Base-by-base conservation (phyloP, 2,797 vertebrate genomes). In the Cygnus olor region DNA sequence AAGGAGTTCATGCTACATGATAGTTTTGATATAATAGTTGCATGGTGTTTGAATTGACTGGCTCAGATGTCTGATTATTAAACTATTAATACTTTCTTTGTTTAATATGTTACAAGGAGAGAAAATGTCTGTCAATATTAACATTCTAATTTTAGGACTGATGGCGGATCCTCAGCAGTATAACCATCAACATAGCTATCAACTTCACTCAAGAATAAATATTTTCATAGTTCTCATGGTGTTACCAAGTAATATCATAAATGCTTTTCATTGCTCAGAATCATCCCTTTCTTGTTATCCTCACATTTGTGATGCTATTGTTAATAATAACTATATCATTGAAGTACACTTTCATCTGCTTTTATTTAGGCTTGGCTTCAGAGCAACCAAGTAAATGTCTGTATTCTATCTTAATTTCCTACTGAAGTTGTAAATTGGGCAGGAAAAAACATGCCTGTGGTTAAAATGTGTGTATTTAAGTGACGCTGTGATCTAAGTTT, bases 31-130 rank as follows among this genome's bases (percentile, higher is more conserved):
- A 60, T 54, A 87, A 94, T 80, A 84, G 27, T 90, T 96, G 71
- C n/a, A 40, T 66, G 69, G 74, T 2, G 3, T 95, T 94, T 93
- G 92, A 83, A 11, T 25, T 86, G 91, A 95, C 76, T 80, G 86
- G 80, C 64, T 83, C 40, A 3, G 80, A 40, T 85, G 61, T 73
- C 89, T 96, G 80, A 90, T 95, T 24, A 20, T 73, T 94, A 74
- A 49, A 30, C 92, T 94, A 91, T 96, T 97, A 96, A 97, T 90
- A 79, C 78, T 86, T 73, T 79, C 81, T 95, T 95, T 94, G 77
- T 92, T 95, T 73, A 80, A 82, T 89, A 79, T 38, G 68, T 81
- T 93, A 95, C 83, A 93, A 86, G 90, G 82, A 85, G 71, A 85
- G 95, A 93, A 94, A 96, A 94, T 63, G 76, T 94, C 90, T 94